A percentile compares a stretch with the other conserved stretches of the same genome.
Evolutionary conservation across 92 coral and sea anemone genomes (phyloP).

Genomic region (Phenganax marumi): DNA sequence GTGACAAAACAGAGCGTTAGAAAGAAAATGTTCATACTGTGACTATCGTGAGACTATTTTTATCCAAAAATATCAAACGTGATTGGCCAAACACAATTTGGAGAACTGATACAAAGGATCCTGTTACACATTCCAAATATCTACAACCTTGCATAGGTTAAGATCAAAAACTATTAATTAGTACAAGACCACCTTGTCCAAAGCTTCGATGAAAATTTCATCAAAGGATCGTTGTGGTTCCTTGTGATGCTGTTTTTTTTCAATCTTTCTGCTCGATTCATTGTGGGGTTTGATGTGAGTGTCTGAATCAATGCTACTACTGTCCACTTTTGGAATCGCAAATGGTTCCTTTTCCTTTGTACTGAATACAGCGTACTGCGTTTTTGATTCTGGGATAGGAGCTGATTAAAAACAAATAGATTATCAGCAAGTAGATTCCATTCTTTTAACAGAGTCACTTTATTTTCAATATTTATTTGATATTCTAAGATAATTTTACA

Average conservation of each 20-base stretch:
- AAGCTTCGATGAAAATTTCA: constrained; percentile 16
- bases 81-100: neutral
- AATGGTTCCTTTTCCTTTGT: constrained; percentile 51
- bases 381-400: constrained; percentile 78
- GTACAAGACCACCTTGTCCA: constrained; percentile 43
- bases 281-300: constrained; percentile 53
- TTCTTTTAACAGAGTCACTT: too few species aligned
- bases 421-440: neutral
- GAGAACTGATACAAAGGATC: too few species aligned
- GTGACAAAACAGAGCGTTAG: neutral
- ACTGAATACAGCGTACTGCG: constrained; percentile 77
- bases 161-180: neutral
- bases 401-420: constrained; percentile 46
- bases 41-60: neutral
- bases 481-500: too few species aligned
- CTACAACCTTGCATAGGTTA: too few species aligned
- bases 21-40: neutral
- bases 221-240: constrained; percentile 38
- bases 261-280: constrained; percentile 42
- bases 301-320: constrained; percentile 20
- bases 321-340: constrained; percentile 35
- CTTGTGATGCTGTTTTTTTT: constrained; percentile 52
- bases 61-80: neutral
- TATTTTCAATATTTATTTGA: too few species aligned
- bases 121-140: too few species aligned